Conservation (phyloP, 2,888 invertebrate species). For the Arge pagana region DNA sequence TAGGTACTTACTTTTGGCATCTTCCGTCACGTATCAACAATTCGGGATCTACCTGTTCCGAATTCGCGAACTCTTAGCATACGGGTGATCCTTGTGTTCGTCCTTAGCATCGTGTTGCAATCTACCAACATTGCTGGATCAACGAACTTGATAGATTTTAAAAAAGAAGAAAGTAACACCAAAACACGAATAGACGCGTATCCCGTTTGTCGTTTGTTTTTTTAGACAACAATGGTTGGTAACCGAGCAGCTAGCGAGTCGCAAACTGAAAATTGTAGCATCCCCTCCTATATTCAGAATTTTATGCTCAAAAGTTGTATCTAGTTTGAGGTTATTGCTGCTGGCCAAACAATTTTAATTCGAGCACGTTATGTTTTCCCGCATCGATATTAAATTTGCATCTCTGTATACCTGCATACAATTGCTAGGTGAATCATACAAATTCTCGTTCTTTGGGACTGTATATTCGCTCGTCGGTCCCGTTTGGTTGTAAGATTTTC, state of each 20-base stretch:
- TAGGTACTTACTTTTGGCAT: no score
- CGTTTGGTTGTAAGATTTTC: not conserved
- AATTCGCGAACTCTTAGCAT: no score
- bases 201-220: no score
- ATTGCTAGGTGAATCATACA: not conserved
- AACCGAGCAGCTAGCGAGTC: conserved; percentile 31
- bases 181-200: no score
- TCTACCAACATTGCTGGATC: no score
- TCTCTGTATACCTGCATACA: not conserved
- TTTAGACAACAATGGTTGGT: conserved; percentile 30
- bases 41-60: no score
- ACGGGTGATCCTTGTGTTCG: no score
- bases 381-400: conserved; percentile 7
- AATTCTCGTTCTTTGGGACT: not conserved
- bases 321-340: not conserved
- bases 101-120: no score
- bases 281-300: conserved; percentile 25
- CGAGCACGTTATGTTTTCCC: conserved; percentile 7
- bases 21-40: no score
- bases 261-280: conserved; percentile 31
- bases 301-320: not conserved
- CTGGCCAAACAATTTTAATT: not conserved
- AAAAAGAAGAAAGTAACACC: no score
- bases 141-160: no score
- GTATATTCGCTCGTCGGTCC: not conserved